Conservation (phyloP, 2,113 vertebrate species). For the Apodemus sylvaticus region DNA sequence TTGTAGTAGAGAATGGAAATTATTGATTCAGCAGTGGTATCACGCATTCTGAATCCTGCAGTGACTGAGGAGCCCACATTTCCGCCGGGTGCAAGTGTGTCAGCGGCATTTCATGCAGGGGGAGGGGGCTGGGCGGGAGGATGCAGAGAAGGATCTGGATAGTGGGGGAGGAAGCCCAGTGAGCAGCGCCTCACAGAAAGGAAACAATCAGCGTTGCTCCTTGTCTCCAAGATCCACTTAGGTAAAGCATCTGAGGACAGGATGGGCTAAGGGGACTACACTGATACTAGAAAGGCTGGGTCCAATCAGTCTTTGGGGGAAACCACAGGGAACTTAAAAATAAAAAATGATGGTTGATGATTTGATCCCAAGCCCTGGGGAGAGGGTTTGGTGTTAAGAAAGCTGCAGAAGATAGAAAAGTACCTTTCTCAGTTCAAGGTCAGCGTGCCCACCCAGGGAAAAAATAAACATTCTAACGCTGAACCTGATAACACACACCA, state of each 20-base stretch:
- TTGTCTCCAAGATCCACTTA: slow-evolving; percentile 37
- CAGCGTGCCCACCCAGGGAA: slow-evolving; percentile 30
- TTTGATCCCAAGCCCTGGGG: slow-evolving; percentile 66
- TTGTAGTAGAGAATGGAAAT: slow-evolving; percentile 76
- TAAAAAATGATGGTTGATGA: slow-evolving; percentile 57
- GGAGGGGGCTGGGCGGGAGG: slow-evolving; percentile 18
- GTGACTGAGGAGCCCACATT: slow-evolving; percentile 59
- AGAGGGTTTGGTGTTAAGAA: slow-evolving; percentile 72
- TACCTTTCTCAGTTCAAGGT: slow-evolving; percentile 63
- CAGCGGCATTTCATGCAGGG: slow-evolving; percentile 62
- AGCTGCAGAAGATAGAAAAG: slow-evolving; percentile 75
- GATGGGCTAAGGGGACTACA: background rate
- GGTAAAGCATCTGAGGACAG: slow-evolving; percentile 23
- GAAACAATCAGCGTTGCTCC: background rate
- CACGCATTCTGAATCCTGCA: slow-evolving; percentile 70
- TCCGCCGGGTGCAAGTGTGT: slow-evolving; percentile 57
- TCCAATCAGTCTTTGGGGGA: slow-evolving; percentile 41
- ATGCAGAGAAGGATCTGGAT: background rate
- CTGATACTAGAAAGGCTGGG: slow-evolving; percentile 44
- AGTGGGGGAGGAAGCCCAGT: slow-evolving; percentile 40
- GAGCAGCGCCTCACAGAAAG: slow-evolving; percentile 20
- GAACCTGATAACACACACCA: slow-evolving; percentile 14
- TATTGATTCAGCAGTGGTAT: slow-evolving; percentile 78
- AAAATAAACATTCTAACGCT: slow-evolving; percentile 63
- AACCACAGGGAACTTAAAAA: background rate